Conservation (phyloP, 2,113 vertebrate genomes). For the Empidonax alnorum region DNA sequence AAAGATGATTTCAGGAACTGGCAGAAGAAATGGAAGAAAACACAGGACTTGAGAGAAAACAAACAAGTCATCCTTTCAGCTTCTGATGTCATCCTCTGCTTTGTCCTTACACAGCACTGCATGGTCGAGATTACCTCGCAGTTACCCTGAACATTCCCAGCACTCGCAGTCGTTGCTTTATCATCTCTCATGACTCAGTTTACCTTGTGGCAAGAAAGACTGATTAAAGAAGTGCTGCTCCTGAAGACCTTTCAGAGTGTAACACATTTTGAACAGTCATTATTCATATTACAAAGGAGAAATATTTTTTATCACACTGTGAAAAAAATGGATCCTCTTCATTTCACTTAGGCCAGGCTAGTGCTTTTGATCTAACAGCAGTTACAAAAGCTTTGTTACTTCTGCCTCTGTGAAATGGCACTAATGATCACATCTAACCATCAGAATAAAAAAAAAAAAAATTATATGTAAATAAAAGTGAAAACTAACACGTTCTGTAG, state of each 20-base stretch:
- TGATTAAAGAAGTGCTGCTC: not conserved
- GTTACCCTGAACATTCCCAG: not conserved
- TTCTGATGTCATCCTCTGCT: not conserved
- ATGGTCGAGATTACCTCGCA: fast-evolving
- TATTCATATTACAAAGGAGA: not conserved
- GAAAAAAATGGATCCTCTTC: not conserved
- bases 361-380: not conserved
- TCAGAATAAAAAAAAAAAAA: not conserved
- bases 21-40: not conserved
- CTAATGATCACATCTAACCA: not conserved
- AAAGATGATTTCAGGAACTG: not conserved
- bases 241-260: not conserved
- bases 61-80: not conserved
- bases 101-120: not conserved
- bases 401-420: not conserved
- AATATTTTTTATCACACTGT: not conserved
- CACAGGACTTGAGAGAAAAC: not conserved
- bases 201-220: not conserved
- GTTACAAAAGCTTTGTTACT: not conserved
- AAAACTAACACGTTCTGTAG: not conserved
- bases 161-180: fast-evolving
- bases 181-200: not conserved
- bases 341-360: not conserved
- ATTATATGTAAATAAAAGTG: not conserved
- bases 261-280: not conserved